A percentile compares a stretch with the other conserved stretches of the same genome.
These are phyloP conservation scores for Vulpes vulpes DNA, from an alignment of 2,113 vertebrate species.

Conservation along the genomic window DNA sequence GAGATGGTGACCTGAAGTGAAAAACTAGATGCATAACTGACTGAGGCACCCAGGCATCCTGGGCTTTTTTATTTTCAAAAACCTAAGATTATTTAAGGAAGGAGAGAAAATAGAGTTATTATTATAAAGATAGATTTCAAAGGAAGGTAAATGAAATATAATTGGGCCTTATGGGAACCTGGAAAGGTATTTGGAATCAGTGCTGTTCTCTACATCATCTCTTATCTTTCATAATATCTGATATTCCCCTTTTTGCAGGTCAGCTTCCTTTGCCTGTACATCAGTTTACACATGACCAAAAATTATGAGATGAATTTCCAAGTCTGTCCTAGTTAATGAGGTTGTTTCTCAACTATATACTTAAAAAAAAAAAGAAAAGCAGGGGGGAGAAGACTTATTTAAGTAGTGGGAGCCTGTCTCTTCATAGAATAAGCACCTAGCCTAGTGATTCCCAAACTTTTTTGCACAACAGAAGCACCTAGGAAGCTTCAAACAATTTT, in stretches of 20 bases:
- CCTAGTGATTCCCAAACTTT: neutral
- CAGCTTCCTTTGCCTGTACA: neutral
- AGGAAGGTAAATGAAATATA: neutral
- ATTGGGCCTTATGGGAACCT: neutral
- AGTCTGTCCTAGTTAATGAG: neutral
- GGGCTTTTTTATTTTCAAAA: neutral
- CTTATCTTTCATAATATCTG: neutral
- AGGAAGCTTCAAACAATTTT: neutral
- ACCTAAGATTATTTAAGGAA: neutral
- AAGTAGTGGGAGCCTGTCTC: neutral
- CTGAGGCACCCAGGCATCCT: neutral
- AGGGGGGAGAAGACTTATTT: neutral
- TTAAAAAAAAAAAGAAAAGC: neutral
- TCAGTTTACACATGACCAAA: neutral
- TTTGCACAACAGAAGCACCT: neutral
- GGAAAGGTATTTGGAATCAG: neutral
- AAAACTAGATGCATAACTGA: no score
- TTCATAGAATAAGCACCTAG: neutral
- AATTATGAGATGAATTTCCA: neutral
- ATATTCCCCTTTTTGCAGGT: neutral
- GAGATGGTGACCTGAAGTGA: neutral
- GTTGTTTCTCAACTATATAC: neutral
- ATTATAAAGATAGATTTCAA: constrained; percentile 18
- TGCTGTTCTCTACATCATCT: neutral
- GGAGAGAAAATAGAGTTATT: neutral